phyloP scores from a whole-genome alignment of 35 echinoderm and acorn worm species.

The Strongylocentrotus purpuratus region DNA sequence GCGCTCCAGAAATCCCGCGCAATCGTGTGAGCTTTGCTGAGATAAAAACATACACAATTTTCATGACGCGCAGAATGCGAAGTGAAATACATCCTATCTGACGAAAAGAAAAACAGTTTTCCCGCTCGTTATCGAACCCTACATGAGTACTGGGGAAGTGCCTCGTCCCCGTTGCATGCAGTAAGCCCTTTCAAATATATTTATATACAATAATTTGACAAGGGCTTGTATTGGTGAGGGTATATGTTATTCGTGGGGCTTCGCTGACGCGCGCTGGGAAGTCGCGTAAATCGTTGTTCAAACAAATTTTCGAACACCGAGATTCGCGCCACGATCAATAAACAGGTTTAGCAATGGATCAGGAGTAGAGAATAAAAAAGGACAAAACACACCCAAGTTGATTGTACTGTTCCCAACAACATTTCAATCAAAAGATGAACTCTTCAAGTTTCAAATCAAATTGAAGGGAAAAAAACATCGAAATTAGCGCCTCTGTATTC shows the following conservation, averaged over 20 bases:
- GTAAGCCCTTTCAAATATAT: conserved; percentile 39
- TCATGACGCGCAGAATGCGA: background rate
- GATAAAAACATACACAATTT: background rate
- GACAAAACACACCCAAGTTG: conserved; percentile 15
- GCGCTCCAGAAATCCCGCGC: conserved; percentile 23
- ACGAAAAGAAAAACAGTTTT: background rate
- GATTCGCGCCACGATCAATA: conserved; percentile 28
- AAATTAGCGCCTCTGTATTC: background rate
- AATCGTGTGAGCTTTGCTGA: conserved; percentile 7
- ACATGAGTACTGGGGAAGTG: background rate
- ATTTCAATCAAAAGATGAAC: conserved; percentile 18
- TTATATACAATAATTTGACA: conserved; percentile 30
- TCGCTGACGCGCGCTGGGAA: conserved; percentile 14
- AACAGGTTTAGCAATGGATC: background rate
- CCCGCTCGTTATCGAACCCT: background rate
- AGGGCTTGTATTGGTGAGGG: background rate
- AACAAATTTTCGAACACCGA: conserved; percentile 25
- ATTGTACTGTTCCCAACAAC: conserved; percentile 44
- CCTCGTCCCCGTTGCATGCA: background rate
- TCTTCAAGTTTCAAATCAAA: background rate
- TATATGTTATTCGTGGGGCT: background rate
- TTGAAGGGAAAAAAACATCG: background rate
- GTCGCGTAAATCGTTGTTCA: conserved; percentile 37
- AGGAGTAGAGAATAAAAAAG: background rate
- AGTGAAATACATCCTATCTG: background rate